Percentiles rank a stretch among this genome's conserved stretches.
Conservation (phyloP, 2,797 vertebrate genomes). For the Labroides dimidiatus region DNA sequence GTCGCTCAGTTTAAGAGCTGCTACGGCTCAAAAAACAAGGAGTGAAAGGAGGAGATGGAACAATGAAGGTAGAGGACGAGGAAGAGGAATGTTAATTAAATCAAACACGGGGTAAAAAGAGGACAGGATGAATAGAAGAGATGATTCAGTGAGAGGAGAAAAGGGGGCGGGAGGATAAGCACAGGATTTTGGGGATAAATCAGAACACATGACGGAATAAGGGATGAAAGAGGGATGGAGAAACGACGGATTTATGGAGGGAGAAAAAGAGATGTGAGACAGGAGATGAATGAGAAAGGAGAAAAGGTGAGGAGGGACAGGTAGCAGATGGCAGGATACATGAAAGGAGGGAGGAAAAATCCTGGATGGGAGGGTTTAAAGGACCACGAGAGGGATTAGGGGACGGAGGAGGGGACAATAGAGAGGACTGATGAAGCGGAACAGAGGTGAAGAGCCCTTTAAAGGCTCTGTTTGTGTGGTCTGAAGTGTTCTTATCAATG, state of each 20-base stretch:
- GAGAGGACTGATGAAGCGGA: too few species aligned
- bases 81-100: slow-evolving; percentile 24
- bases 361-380: background rate
- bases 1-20: background rate
- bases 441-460: too few species aligned
- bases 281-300: background rate
- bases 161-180: background rate
- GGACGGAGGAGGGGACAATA: background rate
- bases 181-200: slow-evolving; percentile 6
- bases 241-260: slow-evolving; percentile 8
- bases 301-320: slow-evolving; percentile 2
- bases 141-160: background rate
- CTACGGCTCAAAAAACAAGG: background rate
- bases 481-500: too few species aligned
- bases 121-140: background rate
- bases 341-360: background rate
- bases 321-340: slow-evolving; percentile 18
- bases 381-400: background rate
- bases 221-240: slow-evolving; percentile 6
- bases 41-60: background rate
- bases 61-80: background rate
- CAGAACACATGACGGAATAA: background rate
- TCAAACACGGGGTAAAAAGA: background rate
- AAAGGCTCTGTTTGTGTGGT: too few species aligned
- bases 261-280: background rate